Evolutionary conservation across 2,113 vertebrate genomes (phyloP).

Genomic region (Scomber japonicus): DNA sequence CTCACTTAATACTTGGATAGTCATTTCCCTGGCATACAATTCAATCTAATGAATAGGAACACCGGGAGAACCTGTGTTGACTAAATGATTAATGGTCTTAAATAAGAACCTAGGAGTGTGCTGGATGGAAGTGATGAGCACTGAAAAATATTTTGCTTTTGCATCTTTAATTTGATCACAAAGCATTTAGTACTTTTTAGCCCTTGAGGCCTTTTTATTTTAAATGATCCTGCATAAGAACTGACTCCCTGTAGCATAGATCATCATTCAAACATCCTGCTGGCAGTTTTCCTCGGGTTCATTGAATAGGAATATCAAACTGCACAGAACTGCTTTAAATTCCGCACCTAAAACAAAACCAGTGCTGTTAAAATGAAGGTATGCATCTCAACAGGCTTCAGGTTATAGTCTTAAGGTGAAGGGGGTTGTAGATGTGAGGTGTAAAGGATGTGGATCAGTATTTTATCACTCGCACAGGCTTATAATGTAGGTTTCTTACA

Average conservation of each 20-base stretch:
- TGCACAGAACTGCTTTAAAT: not conserved
- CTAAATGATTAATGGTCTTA: too few relatives aligned
- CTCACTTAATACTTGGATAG: too few relatives aligned
- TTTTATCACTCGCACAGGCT: constrained; percentile 64
- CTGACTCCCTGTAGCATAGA: constrained; percentile 41
- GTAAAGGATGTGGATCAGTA: constrained; percentile 56
- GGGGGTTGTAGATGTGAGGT: constrained; percentile 59
- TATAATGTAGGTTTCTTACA: constrained; percentile 68
- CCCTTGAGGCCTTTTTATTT: constrained; percentile 56
- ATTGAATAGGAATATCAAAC: constrained; percentile 43
- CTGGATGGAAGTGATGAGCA: too few relatives aligned
- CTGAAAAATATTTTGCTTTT: too few relatives aligned
- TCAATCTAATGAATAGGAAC: too few relatives aligned
- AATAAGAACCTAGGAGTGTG: too few relatives aligned
- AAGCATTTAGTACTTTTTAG: constrained; percentile 25
- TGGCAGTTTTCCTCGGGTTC: constrained; percentile 56
- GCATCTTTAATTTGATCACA: too few relatives aligned
- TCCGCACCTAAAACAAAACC: constrained; percentile 15
- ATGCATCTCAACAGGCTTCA: constrained; percentile 33
- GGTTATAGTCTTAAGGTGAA: constrained; percentile 62
- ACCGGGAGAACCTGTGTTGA: too few relatives aligned
- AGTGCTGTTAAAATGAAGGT: constrained; percentile 16
- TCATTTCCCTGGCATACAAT: too few relatives aligned
- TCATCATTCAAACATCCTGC: constrained; percentile 52
- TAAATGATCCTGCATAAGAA: constrained; percentile 43